phyloP scores from a whole-genome alignment of 2,113 vertebrate genomes.

The Microtus montanus region DNA sequence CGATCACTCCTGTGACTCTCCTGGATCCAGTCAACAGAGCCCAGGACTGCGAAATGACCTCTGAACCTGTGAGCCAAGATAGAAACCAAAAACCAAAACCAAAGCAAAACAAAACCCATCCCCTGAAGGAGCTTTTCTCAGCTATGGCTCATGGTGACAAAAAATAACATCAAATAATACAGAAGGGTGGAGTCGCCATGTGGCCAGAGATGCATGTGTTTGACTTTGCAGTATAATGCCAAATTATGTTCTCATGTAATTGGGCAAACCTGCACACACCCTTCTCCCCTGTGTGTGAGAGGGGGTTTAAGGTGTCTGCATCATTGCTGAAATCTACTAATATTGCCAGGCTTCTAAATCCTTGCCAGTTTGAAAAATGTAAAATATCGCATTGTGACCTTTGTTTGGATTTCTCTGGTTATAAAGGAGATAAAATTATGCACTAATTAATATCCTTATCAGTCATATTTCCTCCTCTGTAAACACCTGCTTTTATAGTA shows the following conservation, averaged over 20 bases:
- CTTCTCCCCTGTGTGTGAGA: accelerated
- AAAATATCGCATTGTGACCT: too few relatives aligned
- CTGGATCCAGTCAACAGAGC: background rate
- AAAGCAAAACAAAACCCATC: background rate
- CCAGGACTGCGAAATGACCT: background rate
- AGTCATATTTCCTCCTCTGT: background rate
- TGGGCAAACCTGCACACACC: background rate
- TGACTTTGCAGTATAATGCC: too few relatives aligned
- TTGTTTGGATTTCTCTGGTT: background rate
- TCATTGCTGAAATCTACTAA: too few relatives aligned
- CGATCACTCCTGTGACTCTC: too few relatives aligned
- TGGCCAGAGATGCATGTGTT: background rate
- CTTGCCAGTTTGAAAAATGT: background rate
- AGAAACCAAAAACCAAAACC: background rate
- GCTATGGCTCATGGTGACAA: too few relatives aligned
- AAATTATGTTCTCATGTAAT: too few relatives aligned
- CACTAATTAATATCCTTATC: background rate
- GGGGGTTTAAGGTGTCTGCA: too few relatives aligned
- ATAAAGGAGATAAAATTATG: too few relatives aligned
- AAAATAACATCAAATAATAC: background rate
- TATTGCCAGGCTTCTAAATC: background rate
- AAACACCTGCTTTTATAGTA: background rate
- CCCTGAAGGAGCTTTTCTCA: background rate
- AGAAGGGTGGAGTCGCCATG: accelerated
- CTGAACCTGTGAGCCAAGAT: background rate